Conservation (phyloP, 2,888 invertebrate genomes). For the Monoplex corrugatus region DNA sequence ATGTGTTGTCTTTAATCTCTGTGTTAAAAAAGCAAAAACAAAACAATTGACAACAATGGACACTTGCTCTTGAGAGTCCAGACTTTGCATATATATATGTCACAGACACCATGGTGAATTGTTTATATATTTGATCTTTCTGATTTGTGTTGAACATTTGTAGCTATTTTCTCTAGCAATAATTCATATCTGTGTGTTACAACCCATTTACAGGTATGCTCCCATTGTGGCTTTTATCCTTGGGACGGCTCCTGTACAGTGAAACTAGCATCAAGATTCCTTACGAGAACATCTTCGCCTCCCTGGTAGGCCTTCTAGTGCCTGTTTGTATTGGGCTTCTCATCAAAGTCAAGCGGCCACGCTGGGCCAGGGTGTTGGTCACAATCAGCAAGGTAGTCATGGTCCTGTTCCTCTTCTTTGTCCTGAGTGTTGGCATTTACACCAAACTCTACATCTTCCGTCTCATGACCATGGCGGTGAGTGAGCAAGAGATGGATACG, state of each 20-base stretch:
- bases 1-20: no score
- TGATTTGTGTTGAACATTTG: no score
- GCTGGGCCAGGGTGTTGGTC: slow-evolving; percentile 77
- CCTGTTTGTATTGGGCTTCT: slow-evolving; percentile 82
- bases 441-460: slow-evolving; percentile 82
- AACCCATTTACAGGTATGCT: no score
- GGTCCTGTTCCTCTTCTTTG: slow-evolving; percentile 81
- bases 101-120: no score
- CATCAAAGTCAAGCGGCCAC: slow-evolving; percentile 78
- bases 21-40: no score
- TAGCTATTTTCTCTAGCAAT: no score
- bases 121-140: no score
- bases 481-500: no score
- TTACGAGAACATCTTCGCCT: slow-evolving; percentile 81
- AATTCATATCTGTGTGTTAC: no score
- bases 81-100: no score
- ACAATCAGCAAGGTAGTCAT: slow-evolving; percentile 81
- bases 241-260: slow-evolving; percentile 76
- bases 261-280: slow-evolving; percentile 80
- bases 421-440: slow-evolving; percentile 82
- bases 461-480: slow-evolving; percentile 54
- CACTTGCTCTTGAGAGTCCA: no score
- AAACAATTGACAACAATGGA: no score
- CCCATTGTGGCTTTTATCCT: slow-evolving; percentile 83
- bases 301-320: slow-evolving; percentile 81